Evolutionary conservation across 2,888 invertebrate species (phyloP), one percentile per base, ranked within the genome.

Genomic region (Thymelicus acteon): DNA sequence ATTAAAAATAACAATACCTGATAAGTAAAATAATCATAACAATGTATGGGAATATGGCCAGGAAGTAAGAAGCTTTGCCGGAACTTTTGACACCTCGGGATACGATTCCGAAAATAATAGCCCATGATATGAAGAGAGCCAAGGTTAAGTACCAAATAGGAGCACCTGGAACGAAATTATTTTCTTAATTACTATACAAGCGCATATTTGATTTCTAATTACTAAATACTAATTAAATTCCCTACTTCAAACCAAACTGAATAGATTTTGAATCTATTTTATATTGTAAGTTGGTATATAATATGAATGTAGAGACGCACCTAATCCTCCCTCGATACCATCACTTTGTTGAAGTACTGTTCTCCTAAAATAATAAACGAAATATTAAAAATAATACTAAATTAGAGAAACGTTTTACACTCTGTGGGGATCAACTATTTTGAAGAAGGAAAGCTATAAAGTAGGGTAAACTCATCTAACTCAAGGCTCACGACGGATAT

Each of bases 61-160:
- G 95, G 87, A 98, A 97, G 85, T 98, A 98, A 0, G 98, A 96
- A 0, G 96, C 96, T 87, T 97, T 97, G 47, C 97, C 97, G 0
- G 97, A 96, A 80, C 96, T 96, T 82, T 96, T 96, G 1, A 97
- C 96, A 3, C 97, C 97, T 76, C 95, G 94, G 44, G 96, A 94
- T 31, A 97, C 95, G 52, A 97, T 96, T 6, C 96, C 80, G 78
- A 96, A 97, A 19, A 97, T 95, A 0, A 95, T 88, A 19, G 95
- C 62, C 97, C 97, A 97, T 0, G 97, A 95, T 1, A 92, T 91
- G 0, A 97, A 83, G 7, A 97, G 89, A 69, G 96, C 96, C 0
- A 97, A 79, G 0, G 96, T 94, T 12, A 97, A 86, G 79, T 96
- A 94, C 96, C 96, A 97, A 63, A 96, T 89, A 0, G 97, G 97